Evolutionary conservation across 2,797 vertebrate species (phyloP), one percentile per base, ranked within the genome.

Genomic region (Acrossocheilus wenchowensis): DNA sequence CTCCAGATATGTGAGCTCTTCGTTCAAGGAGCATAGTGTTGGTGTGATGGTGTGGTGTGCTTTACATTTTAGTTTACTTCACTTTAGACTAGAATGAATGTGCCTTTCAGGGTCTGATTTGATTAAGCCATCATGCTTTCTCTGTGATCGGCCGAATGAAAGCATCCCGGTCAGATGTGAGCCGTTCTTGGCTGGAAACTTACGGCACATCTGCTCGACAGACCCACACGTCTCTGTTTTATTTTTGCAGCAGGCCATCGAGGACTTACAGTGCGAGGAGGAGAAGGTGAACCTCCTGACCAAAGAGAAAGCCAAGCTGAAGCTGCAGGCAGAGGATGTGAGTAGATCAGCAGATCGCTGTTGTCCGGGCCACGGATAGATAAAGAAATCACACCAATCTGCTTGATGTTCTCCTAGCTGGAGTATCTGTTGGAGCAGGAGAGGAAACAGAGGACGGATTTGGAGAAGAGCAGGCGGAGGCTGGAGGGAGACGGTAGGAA

Each of bases 231-330:
- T 41, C 88, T 78, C 86, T 87, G 81, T 92, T 90, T 93, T 68
- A 0, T 84, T n/a, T 54, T 86, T 66, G 69, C 93, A 96, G 96
- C 94, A 94, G 90, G 94, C 94, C 85, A 92, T 95, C 0, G 94
- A 95, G 87, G 95, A 96, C 82, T 88, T 96, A 45, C 95, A 95
- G 92, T 90, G 91, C 0, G 96, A 96, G 82, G 95, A 95, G 91
- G 95, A 96, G 88, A 96, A 95, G 87, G 95, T 96, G n/a, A 94
- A 94, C 89, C 88, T 93, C 69, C 91, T 96, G 90, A 94, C 94
- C 87, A 95, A 95, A 90, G 93, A 95, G 90, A 95, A 92, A 84
- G 93, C 92, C 87, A 94, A 94, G 89, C 90, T 96, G 15, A 93
- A 94, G 91, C 92, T 94, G 84, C 92, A 94, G 54, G 87, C 93